Evolutionary conservation across 1,140 invertebrate genomes (phyloP).

Genomic region (Cyphomyrmex costatus): DNA sequence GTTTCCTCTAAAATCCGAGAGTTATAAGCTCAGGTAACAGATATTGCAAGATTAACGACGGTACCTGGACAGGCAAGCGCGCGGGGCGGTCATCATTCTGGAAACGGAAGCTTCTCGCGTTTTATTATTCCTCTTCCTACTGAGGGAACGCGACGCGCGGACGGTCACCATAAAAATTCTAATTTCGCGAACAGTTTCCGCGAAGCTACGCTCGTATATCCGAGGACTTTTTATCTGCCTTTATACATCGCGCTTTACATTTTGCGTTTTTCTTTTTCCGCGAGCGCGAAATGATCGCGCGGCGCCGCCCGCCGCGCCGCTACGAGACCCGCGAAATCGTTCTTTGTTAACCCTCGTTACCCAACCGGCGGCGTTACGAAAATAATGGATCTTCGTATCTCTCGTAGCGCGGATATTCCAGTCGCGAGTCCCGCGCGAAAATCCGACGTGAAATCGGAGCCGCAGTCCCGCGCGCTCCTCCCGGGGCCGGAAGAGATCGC

Average conservation of each 20-base stretch:
- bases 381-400: slow-evolving; percentile 56
- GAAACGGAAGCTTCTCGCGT: slow-evolving; percentile 50
- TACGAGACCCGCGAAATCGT: background rate
- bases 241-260: slow-evolving; percentile 36
- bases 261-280: slow-evolving; percentile 32
- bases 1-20: slow-evolving; percentile 20
- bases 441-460: slow-evolving; percentile 34
- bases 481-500: slow-evolving; percentile 41
- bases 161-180: slow-evolving; percentile 68
- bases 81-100: slow-evolving; percentile 43
- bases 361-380: background rate
- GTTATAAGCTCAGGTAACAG: slow-evolving; percentile 55
- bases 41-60: slow-evolving; percentile 64
- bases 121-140: slow-evolving; percentile 46
- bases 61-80: slow-evolving; percentile 37
- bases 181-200: slow-evolving; percentile 64
- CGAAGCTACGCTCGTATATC: slow-evolving; percentile 49
- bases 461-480: slow-evolving; percentile 27
- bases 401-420: slow-evolving; percentile 38
- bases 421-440: slow-evolving; percentile 8
- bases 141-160: background rate
- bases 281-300: slow-evolving; percentile 7
- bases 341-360: slow-evolving; percentile 39
- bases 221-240: slow-evolving; percentile 56
- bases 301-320: background rate